A percentile compares a stretch with the other conserved stretches of the same genome.
Evolutionary conservation across 2,113 vertebrate species (phyloP).

Genomic region (Lota lota): DNA sequence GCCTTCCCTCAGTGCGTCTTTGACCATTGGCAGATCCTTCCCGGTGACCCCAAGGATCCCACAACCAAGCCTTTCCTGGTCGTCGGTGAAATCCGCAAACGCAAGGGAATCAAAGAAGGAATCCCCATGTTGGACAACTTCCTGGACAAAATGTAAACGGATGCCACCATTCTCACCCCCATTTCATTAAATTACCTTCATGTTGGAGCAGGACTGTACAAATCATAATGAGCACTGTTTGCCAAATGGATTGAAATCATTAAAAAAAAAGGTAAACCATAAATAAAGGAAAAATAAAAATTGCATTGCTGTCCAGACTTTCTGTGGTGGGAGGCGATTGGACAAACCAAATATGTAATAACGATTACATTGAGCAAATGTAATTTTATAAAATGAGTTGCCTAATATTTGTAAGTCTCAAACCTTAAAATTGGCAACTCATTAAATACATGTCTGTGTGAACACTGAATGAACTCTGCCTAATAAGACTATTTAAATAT

Average conservation of each 20-base stretch:
- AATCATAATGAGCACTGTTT: conserved; percentile 63
- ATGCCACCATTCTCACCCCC: conserved; percentile 27
- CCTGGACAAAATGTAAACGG: conserved; percentile 88
- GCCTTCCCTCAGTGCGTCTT: conserved; percentile 97
- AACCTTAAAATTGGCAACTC: too few species aligned
- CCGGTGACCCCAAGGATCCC: conserved; percentile 82
- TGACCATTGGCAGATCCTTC: conserved; percentile 93
- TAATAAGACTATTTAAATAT: too few species aligned
- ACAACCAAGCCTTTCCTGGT: conserved; percentile 75
- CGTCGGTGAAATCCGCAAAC: conserved; percentile 85
- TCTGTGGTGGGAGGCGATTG: neutral
- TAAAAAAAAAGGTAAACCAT: conserved; percentile 68
- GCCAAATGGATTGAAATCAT: conserved; percentile 62
- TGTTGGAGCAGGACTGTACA: conserved; percentile 68
- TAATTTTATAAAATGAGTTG: too few species aligned
- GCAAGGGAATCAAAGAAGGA: conserved; percentile 93
- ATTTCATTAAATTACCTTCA: conserved; percentile 35
- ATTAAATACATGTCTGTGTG: too few species aligned
- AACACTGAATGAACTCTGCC: too few species aligned
- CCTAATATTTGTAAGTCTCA: too few species aligned
- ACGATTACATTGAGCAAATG: too few species aligned
- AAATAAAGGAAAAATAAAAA: conserved; percentile 70
- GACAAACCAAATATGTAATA: neutral
- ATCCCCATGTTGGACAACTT: conserved; percentile 91
- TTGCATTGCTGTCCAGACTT: neutral